A percentile compares a stretch with the other conserved stretches of the same genome.
These are phyloP conservation scores for Serinus canaria DNA, from an alignment of 2,113 vertebrate genomes.

Conservation along the genomic window DNA sequence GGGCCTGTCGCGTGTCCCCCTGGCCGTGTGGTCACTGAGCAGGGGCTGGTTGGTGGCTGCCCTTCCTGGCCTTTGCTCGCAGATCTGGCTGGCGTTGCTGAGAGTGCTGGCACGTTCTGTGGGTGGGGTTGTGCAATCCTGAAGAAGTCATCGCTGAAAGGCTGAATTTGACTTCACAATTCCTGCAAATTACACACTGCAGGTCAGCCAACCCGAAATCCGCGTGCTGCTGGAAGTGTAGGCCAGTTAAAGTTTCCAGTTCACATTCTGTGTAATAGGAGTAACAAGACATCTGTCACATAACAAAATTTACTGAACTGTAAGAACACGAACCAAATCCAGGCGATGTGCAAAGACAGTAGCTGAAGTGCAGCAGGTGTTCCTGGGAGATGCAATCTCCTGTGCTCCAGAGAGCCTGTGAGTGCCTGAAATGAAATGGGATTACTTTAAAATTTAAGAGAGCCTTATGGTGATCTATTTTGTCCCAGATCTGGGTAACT, in stretches of 20 bases:
- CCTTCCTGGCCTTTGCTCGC: conserved; percentile 17
- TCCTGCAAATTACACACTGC: not conserved
- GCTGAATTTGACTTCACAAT: not conserved
- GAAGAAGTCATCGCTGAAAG: not conserved
- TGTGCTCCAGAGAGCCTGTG: not conserved
- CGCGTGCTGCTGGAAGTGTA: not conserved
- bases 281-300: not conserved
- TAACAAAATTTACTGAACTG: not conserved
- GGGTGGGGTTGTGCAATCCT: not conserved
- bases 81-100: not conserved
- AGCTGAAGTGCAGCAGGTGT: not conserved
- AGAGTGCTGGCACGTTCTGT: not conserved
- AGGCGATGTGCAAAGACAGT: not conserved
- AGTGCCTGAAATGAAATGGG: not conserved
- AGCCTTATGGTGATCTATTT: not conserved
- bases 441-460: not conserved
- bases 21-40: not conserved
- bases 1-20: not conserved
- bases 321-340: not conserved
- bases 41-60: not conserved
- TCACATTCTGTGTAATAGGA: not conserved
- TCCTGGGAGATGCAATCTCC: not conserved
- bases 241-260: not conserved
- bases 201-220: not conserved
- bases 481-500: not conserved